Conservation (phyloP, 2,797 vertebrate species). For the Garrulus glandarius region DNA sequence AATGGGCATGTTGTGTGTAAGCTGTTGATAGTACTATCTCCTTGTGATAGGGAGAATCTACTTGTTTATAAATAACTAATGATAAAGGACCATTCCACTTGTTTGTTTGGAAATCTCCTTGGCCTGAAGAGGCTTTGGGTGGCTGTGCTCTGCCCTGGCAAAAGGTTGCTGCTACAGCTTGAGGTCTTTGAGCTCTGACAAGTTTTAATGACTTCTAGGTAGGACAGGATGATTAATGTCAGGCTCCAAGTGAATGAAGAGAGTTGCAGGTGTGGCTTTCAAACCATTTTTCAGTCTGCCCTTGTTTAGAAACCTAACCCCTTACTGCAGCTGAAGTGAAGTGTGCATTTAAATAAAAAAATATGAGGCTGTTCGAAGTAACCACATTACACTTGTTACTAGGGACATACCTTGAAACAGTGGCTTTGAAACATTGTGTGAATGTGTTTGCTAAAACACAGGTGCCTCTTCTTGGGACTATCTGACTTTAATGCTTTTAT, state of each 20-base stretch:
- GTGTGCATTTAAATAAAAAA: not conserved
- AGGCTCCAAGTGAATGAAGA: not conserved
- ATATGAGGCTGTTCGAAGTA: not conserved
- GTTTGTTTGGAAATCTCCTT: not conserved
- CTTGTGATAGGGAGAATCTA: not conserved
- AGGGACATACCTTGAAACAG: not conserved
- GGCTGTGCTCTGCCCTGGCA: not conserved
- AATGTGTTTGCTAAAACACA: not conserved
- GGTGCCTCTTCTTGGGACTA: rapidly evolving
- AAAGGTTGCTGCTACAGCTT: not conserved
- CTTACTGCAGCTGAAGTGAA: not conserved
- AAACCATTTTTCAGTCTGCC: not conserved
- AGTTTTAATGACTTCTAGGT: not conserved
- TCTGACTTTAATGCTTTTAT: not conserved
- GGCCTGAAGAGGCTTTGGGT: not conserved
- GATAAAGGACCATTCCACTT: not conserved
- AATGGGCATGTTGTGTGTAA: not conserved
- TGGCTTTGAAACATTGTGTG: not conserved
- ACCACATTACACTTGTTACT: not conserved
- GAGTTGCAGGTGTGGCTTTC: not conserved
- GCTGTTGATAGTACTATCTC: not conserved
- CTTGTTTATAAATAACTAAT: not conserved
- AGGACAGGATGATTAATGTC: not conserved
- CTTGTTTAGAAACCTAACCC: not conserved
- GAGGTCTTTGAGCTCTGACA: not conserved